Evolutionary conservation across 1,140 invertebrate species (phyloP), one percentile per base, ranked within the genome.

Genomic region (Platorchestia sp.): DNA sequence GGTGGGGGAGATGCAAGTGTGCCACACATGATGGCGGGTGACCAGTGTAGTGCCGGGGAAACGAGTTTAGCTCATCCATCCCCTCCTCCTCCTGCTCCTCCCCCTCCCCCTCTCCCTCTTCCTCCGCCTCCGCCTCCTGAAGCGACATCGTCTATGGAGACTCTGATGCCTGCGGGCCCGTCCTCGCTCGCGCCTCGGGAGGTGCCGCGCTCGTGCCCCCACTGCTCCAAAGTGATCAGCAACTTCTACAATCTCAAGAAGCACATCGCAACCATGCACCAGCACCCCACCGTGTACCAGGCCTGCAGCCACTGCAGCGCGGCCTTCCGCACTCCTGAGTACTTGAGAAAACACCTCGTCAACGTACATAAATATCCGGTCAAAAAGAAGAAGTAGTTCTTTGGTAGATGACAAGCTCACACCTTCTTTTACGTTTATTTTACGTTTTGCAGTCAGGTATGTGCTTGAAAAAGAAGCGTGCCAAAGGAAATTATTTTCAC

Each of bases 191-290:
- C 96, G 59, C 96, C 96, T 45, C 95, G 96, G 36, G 96, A 96
- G 95, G 96, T 96, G 59, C 96, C 96, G 75, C 96, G 95, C 51
- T 96, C 95, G 40, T 96, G 96, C 95, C 96, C 96, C 42, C 96
- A 95, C 96, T 96, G 96, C 95, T 95, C 95, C 95, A 96, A 96
- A 95, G 95, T 96, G 86, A 96, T 96, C 96, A 96, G 95, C 95
- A 96, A 96, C 96, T 96, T 96, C 95, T 96, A 96, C 96, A 96
- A 96, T 91, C 96, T 96, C 95, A 96, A 96, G 96, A 96, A 96
- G 95, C 96, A 96, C 96, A 96, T 96, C 95, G 90, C 96, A 86
- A 96, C 96, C 95, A 96, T 96, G 96, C 96, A 96, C 91, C 96
- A 96, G 95, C 59, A 96, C 47, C 96, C 96, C 47, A 75, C 95